Evolutionary conservation across 2,888 invertebrate species (phyloP).

Genomic region (Hirtodrosophila trivittata): DNA sequence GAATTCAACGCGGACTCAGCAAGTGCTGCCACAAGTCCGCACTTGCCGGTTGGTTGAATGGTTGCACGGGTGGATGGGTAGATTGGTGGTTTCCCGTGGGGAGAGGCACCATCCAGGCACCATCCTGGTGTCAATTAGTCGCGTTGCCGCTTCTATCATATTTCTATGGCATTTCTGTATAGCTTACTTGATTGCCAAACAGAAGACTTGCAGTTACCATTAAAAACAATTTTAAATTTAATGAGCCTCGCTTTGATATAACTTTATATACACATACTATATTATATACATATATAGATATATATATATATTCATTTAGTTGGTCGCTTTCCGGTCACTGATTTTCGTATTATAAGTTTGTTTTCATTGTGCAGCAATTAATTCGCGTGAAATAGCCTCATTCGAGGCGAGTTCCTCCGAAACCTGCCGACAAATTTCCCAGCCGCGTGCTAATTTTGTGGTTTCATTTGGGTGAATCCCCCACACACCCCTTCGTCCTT

Average conservation of each 20-base stretch:
- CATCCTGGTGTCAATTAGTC: background rate
- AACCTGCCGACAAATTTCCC: constrained; percentile 6
- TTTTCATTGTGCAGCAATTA: constrained; percentile 63
- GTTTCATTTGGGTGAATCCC: background rate
- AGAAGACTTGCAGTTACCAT: constrained; percentile 17
- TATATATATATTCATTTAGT: constrained; percentile 10
- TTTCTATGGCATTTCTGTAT: constrained; percentile 26
- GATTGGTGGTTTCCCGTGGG: too few relatives aligned
- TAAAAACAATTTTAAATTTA: constrained; percentile 4
- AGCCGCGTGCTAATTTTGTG: constrained; percentile 23
- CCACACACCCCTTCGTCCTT: too few relatives aligned
- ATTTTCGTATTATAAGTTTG: constrained; percentile 23
- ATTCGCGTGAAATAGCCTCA: constrained; percentile 56
- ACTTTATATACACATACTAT: too few relatives aligned
- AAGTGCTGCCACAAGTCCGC: constrained; percentile 1
- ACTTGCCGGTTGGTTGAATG: background rate
- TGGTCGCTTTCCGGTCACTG: constrained; percentile 28
- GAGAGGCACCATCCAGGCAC: too few relatives aligned
- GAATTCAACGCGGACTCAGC: background rate
- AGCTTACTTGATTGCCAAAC: constrained; percentile 46
- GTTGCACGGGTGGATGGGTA: too few relatives aligned
- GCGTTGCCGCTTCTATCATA: background rate
- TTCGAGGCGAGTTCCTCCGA: constrained; percentile 15
- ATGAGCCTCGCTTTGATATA: background rate
- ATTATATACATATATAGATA: background rate